Conservation (phyloP, 2,797 vertebrate species). For the Lacerta bilineata region DNA sequence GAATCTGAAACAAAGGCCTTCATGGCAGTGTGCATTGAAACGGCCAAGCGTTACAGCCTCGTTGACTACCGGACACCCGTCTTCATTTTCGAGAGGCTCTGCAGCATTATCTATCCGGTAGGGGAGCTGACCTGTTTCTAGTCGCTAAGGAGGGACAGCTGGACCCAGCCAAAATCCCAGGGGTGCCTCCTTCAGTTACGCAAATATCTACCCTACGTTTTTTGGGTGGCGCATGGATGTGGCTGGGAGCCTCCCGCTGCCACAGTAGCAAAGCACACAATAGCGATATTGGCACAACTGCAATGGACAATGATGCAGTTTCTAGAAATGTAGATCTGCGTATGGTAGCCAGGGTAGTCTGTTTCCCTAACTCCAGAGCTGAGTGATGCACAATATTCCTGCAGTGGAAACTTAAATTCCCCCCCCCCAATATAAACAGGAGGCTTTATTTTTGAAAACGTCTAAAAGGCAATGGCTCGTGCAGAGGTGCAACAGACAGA, state of each 20-base stretch:
- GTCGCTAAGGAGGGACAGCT: too few relatives aligned
- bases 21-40: constrained; percentile 99
- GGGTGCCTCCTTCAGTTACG: too few relatives aligned
- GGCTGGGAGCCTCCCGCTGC: background rate
- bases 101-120: constrained; percentile 99
- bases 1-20: constrained; percentile 99
- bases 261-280: too few relatives aligned
- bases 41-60: constrained; percentile 96
- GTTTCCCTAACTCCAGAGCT: background rate
- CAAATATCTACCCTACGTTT: background rate
- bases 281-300: too few relatives aligned
- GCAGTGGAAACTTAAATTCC: background rate
- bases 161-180: background rate
- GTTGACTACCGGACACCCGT: constrained; percentile 98
- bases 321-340: background rate
- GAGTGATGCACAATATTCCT: background rate
- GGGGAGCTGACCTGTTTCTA: constrained; percentile 65
- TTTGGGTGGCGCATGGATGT: too few relatives aligned
- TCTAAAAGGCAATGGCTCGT: background rate
- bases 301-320: too few relatives aligned
- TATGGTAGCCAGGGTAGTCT: background rate
- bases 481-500: background rate
- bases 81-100: constrained; percentile 98
- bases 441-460: background rate
- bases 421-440: too few relatives aligned